Evolutionary conservation across 1,140 invertebrate species (phyloP).

Genomic region (Grapholita molesta): DNA sequence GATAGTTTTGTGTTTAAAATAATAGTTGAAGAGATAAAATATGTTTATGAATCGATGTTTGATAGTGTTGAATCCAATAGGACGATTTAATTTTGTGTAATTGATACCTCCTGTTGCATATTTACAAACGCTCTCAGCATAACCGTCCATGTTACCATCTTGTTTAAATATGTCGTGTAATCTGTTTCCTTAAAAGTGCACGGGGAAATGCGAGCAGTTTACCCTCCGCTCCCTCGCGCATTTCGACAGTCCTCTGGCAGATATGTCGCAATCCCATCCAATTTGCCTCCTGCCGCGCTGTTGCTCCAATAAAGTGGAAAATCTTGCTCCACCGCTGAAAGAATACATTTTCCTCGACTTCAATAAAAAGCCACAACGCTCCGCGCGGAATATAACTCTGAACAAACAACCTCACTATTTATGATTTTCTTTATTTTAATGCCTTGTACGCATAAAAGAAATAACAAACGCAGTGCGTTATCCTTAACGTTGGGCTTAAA

Average conservation of each 20-base stretch:
- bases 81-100: not conserved
- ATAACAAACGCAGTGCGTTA: not conserved
- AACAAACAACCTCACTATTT: conserved; percentile 7
- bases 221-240: conserved; percentile 47
- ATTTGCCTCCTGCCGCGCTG: conserved; percentile 65
- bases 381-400: not conserved
- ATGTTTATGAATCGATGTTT: too few species aligned
- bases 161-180: conserved; percentile 50
- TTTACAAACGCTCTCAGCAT: not conserved
- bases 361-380: conserved; percentile 42
- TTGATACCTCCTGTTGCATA: not conserved
- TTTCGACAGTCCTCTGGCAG: conserved; percentile 57
- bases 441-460: not conserved
- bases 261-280: conserved; percentile 73
- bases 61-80: too few species aligned
- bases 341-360: conserved; percentile 64
- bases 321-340: conserved; percentile 55
- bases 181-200: conserved; percentile 42
- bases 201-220: conserved; percentile 57
- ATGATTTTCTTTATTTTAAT: not conserved
- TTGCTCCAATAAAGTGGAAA: conserved; percentile 66
- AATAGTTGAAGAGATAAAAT: too few species aligned
- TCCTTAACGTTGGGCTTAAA: not conserved
- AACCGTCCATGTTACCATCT: not conserved
- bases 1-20: too few species aligned